Conservation (phyloP, 2,888 invertebrate genomes). For the Pheosia tremula region DNA sequence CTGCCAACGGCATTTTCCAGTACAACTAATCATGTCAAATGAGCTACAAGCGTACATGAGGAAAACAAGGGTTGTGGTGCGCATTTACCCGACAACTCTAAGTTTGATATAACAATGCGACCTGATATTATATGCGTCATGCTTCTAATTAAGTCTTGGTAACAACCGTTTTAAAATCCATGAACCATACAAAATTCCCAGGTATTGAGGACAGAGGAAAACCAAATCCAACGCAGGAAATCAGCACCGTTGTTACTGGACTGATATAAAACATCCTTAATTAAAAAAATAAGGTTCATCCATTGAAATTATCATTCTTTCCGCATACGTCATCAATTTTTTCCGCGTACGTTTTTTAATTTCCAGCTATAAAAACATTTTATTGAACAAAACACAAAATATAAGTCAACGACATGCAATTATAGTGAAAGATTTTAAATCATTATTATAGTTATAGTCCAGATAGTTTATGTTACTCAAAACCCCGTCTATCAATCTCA, state of each 20-base stretch:
- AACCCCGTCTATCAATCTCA: slow-evolving; percentile 4
- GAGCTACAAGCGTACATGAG: slow-evolving; percentile 9
- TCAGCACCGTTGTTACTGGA: background rate
- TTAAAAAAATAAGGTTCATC: background rate
- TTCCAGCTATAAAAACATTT: too few species aligned
- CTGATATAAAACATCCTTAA: background rate
- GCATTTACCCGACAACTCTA: background rate
- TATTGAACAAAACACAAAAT: too few species aligned
- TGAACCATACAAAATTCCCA: background rate
- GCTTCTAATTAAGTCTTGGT: background rate
- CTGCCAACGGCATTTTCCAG: slow-evolving; percentile 4
- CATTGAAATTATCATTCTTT: too few species aligned
- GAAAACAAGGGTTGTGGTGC: slow-evolving; percentile 21
- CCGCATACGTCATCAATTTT: too few species aligned
- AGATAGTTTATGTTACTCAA: slow-evolving; percentile 1
- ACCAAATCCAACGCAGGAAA: background rate
- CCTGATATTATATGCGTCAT: slow-evolving; percentile 1
- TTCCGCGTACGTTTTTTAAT: too few species aligned
- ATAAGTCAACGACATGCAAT: background rate
- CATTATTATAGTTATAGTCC: background rate
- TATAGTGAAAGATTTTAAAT: background rate
- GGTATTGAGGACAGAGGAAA: background rate
- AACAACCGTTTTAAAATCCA: background rate
- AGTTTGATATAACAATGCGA: background rate
- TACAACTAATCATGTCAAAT: slow-evolving; percentile 7